Evolutionary conservation across 2,888 invertebrate species (phyloP), one percentile per base, ranked within the genome.

Genomic region (Muscina levida): DNA sequence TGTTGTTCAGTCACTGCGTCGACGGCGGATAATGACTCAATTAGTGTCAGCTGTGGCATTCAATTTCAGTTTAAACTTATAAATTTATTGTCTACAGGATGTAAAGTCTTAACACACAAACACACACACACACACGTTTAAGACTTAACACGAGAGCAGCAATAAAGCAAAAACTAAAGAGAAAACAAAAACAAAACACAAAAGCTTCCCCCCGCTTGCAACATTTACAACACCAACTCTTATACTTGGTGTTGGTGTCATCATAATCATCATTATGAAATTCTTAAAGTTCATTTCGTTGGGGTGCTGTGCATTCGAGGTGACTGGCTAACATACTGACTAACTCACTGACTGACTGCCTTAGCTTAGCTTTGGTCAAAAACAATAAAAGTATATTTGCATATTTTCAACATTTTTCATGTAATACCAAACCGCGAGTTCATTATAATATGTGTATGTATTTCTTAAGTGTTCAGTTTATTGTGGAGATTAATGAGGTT

Each of bases 1-100:
- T 73, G 65, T 80, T 48, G 57, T 42, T 53, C 51, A n/a, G n/a
- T n/a, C n/a, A n/a, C n/a, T n/a, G n/a, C n/a, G n/a, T n/a, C n/a
- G 48, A 71, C 19, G 70, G 56, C 39, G 66, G 56, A 73, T 80
- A 80, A 80, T 80, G 80, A 77, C 77, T 80, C 80, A 80, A 80
- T 80, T 80, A 80, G 68, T 80, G 80, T 80, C 80, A 77, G 72
- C 59, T 59, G 66, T 57, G 79, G 70, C 70, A 72, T 80, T 66
- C n/a, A n/a, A 73, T 76, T 70, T 62, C 42, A 42, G 62, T 42
- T 62, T 62, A 62, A 62, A 62, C 42, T 62, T 62, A 62, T 42
- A 62, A 62, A 62, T 62, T 62, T 62, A 62, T 62, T 62, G 62
- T 62, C 62, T 39, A 37, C 62, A 62, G 62, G 62, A 62, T 62